A percentile compares a stretch with the other conserved stretches of the same genome.
These are phyloP conservation scores for Orthosia cruda DNA, from an alignment of 2,888 invertebrate genomes.

Conservation along the genomic window DNA sequence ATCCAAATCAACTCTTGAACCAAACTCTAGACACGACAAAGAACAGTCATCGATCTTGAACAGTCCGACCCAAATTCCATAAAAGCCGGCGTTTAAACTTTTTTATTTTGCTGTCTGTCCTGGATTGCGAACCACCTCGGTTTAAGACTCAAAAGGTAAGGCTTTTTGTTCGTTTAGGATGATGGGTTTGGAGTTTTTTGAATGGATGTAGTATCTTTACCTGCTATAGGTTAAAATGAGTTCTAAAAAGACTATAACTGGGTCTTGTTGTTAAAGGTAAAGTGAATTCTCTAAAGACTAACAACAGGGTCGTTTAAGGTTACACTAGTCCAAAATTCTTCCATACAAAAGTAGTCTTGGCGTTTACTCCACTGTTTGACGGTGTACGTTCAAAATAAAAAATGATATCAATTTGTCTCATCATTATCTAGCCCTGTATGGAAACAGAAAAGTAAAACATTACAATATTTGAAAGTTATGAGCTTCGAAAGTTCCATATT, in stretches of 20 bases:
- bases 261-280: no score
- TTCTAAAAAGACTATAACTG: background rate
- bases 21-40: conserved; percentile 8
- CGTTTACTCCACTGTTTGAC: no score
- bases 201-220: background rate
- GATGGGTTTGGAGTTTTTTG: conserved; percentile 29
- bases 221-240: background rate
- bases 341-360: no score
- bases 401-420: no score
- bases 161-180: conserved; percentile 53
- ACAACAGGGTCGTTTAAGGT: no score
- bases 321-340: no score
- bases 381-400: no score
- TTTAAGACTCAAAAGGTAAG: conserved; percentile 33
- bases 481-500: no score
- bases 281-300: no score
- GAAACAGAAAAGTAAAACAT: no score
- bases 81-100: conserved; percentile 30
- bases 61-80: conserved; percentile 57
- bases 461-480: no score
- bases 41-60: conserved; percentile 23
- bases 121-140: conserved; percentile 53
- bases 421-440: no score
- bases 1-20: background rate
- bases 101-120: conserved; percentile 60